These are phyloP conservation scores for Tapirus indicus DNA, from an alignment of 2,797 vertebrate species.

Conservation along the genomic window DNA sequence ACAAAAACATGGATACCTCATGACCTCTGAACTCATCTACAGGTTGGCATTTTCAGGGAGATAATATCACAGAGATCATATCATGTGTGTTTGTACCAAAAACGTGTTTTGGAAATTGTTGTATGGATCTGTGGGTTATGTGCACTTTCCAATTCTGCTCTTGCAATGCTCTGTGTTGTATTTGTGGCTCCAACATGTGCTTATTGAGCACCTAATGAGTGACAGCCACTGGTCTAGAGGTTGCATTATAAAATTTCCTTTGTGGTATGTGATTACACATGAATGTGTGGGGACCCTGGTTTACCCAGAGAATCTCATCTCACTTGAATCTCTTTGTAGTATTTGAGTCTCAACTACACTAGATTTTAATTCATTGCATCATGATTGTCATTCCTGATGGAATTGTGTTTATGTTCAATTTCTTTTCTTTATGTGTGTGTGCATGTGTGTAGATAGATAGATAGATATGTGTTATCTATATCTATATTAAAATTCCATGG, in stretches of 20 bases:
- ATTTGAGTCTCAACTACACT: not conserved
- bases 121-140: not conserved
- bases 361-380: not conserved
- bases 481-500: not conserved
- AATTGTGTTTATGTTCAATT: not conserved
- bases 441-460: not conserved
- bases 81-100: not conserved
- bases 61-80: not conserved
- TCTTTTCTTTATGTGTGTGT: not conserved
- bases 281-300: not conserved
- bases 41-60: not conserved
- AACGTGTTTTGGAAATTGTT: not conserved
- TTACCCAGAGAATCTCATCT: not conserved
- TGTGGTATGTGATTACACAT: not conserved
- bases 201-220: not conserved
- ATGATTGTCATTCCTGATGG: not conserved
- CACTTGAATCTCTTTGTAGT: not conserved
- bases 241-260: not conserved
- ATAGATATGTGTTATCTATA: too few species aligned
- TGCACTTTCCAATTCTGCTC: not conserved
- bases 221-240: not conserved
- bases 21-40: not conserved
- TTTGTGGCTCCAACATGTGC: not conserved
- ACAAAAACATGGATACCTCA: not conserved
- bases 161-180: not conserved